Base-by-base conservation (phyloP, 2,888 invertebrate genomes). In the Magallana nippona region DNA sequence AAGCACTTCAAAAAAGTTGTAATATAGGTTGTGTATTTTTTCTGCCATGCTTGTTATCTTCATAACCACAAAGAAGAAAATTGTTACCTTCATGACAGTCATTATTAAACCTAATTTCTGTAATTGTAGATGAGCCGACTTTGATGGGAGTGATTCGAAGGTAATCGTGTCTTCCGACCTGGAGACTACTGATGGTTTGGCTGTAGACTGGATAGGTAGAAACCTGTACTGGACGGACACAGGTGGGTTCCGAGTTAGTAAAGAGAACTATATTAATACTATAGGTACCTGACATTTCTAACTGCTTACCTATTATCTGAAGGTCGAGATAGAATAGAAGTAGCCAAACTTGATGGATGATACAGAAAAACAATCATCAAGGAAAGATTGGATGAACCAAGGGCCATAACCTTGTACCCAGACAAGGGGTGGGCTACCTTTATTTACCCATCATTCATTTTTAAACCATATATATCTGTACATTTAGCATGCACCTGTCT, bases 341-440 rank as follows among this genome's bases (percentile, higher is more conserved):
- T 97, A 0, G 95, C 97, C 0, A 95, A 96, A 86, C 92, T 96
- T 71, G 97, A 98, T 93, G 98, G 98, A 3, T 95, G 95, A 0
- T 95, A 95, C 84, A 95, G 97, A 79, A 97, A 96, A 94, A 95
- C 95, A 1, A 93, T 98, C 56, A 94, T 97, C 0, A 95, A 94
- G 13, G 95, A 96, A 44, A 86, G 95, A 85, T 94, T 98, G 11
- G 96, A 96, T 83, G 97, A 97, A 94, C 98, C 98, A 0, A 95
- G 97, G 90, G 96, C 97, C 1, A 94, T 98, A 55, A 97, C 93
- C 32, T 94, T 98, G 0, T 97, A 96, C 94, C 98, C 98, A 1
- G 96, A 90, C 55, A 96, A 96, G 94, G 98, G 97, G 95, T 97
- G 94, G 86, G 91, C 5, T 44, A 44, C 44, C 44, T 8, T 44